Evolutionary conservation across 2,797 vertebrate species (phyloP), one percentile per base, ranked within the genome.

Genomic region (Artibeus jamaicensis): DNA sequence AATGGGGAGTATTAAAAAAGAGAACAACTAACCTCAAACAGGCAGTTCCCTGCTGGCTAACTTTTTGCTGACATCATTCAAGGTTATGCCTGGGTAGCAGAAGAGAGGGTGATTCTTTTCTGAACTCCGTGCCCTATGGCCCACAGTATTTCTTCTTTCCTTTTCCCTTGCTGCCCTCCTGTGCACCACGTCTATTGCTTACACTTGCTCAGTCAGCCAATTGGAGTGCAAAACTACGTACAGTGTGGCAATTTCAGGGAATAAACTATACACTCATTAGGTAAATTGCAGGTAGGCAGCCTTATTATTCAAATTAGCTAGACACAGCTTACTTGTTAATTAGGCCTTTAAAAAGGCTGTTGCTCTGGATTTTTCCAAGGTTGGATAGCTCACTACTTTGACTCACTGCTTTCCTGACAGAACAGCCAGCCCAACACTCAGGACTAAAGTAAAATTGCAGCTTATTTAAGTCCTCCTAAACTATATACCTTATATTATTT

Each of bases 231-330:
- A 93, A 92, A 73, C 42, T 92, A n/a, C 29, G 44, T 48, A 89
- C 32, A 93, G 50, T 29, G 3, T 89, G 77, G 32, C 34, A 87
- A 86, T 90, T 96, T 89, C 44, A 85, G 9, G 21, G 9, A 67
- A 92, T 50, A 84, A 93, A 92, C 50, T 71, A 50, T 82, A 77
- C 9, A 70, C 6, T 34, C 22, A 86, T 90, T 89, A 94, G 70
- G 39, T 79, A 92, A 96, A 83, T 88, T 94, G 22, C 29, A 94
- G 46, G 32, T 76, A 86, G 21, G 67, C 48, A 81, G 16, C 42
- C 37, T 85, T 94, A 71, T 96, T 93, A 96, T 95, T 96, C 94
- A 93, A 95, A 96, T 94, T 85, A 96, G 50, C 15, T 68, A 42
- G 37, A 62, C 12, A 93, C 1, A n/a, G 15, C 26, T 93, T 94